Evolutionary conservation across 2,888 invertebrate genomes (phyloP).

Genomic region (Epistrophella euchroma): DNA sequence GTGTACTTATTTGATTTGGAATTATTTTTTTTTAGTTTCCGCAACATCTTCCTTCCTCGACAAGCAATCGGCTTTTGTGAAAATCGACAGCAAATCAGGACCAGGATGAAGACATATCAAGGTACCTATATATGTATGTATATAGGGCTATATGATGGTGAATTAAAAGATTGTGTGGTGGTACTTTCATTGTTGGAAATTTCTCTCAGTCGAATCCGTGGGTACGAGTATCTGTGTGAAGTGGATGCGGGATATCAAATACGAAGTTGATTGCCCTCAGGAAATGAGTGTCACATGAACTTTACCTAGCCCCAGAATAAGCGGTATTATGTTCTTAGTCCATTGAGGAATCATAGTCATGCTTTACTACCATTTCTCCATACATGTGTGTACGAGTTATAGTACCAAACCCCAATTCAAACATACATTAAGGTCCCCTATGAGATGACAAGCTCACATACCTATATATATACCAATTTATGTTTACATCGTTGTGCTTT

Average conservation of each 20-base stretch:
- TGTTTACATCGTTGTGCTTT: not conserved
- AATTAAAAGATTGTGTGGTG: slow-evolving; percentile 63
- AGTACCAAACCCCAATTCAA: not conserved
- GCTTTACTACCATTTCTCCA: not conserved
- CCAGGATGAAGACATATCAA: slow-evolving; percentile 76
- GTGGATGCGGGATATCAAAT: slow-evolving; percentile 61
- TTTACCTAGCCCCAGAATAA: slow-evolving; percentile 64
- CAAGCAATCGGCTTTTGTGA: slow-evolving; percentile 40
- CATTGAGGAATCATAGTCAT: slow-evolving; percentile 37
- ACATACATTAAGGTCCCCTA: not conserved
- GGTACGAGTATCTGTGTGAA: not conserved
- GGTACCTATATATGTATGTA: slow-evolving; percentile 22
- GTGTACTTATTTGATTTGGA: slow-evolving; percentile 22
- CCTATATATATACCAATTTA: no score
- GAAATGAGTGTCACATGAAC: slow-evolving; percentile 67
- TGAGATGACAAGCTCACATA: not conserved
- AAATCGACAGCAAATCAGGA: slow-evolving; percentile 34
- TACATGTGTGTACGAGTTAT: not conserved
- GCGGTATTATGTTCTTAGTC: slow-evolving; percentile 61
- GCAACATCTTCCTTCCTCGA: slow-evolving; percentile 51
- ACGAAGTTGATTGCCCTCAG: slow-evolving; percentile 68
- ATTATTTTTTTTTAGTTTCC: slow-evolving; percentile 66
- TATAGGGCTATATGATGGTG: slow-evolving; percentile 78
- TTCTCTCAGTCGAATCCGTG: slow-evolving; percentile 19
- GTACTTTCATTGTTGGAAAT: slow-evolving; percentile 7